Evolutionary conservation across 1,140 invertebrate genomes (phyloP).

Genomic region (Papilio dardanus): DNA sequence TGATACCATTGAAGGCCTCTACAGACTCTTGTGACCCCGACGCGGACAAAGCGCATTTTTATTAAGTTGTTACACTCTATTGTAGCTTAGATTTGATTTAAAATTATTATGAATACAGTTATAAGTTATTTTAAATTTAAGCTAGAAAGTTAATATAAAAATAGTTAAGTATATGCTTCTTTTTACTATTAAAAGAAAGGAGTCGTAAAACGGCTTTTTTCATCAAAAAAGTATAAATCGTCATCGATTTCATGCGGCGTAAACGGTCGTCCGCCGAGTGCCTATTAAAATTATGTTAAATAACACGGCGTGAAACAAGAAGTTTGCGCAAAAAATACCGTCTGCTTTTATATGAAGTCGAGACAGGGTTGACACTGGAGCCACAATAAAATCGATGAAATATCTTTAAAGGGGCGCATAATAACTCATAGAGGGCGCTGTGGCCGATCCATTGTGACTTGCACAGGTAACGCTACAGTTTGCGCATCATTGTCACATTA

Average conservation of each 20-base stretch:
- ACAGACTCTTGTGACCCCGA: constrained; percentile 50
- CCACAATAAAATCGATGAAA: constrained; percentile 82
- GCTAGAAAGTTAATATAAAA: not conserved
- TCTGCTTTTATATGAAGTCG: constrained; percentile 70
- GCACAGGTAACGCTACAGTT: constrained; percentile 66
- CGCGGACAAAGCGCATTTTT: not conserved
- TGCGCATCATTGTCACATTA: constrained; percentile 36
- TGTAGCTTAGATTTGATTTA: not conserved
- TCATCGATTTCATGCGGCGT: constrained; percentile 21
- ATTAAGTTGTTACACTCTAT: constrained; percentile 8
- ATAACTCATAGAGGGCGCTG: constrained; percentile 70
- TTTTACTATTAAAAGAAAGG: not conserved
- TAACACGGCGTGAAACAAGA: constrained; percentile 59
- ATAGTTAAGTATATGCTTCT: not conserved
- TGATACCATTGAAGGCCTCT: constrained; percentile 53
- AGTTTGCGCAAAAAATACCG: constrained; percentile 64
- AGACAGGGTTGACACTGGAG: constrained; percentile 79
- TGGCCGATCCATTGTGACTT: constrained; percentile 58
- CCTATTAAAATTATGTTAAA: constrained; percentile 35
- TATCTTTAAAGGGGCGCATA: constrained; percentile 69
- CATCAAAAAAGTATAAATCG: constrained; percentile 7
- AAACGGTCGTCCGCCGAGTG: constrained; percentile 17
- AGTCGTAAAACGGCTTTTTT: not conserved
- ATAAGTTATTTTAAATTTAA: not conserved
- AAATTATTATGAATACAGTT: not conserved